Evolutionary conservation across 1,140 invertebrate species (phyloP).

Genomic region (Pogonus chalceus): DNA sequence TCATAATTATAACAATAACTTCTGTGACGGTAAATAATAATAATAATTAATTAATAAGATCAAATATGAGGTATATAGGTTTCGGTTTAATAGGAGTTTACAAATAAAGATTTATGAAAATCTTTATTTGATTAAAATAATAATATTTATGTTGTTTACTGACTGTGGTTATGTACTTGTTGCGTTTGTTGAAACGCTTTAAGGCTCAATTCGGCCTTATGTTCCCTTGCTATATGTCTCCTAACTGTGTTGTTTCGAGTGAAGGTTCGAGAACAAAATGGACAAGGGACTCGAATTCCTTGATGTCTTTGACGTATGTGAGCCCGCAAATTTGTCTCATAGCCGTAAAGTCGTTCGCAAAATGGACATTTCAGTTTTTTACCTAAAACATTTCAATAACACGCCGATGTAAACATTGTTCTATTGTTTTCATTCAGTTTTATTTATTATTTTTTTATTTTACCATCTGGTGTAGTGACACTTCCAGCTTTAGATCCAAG

Average conservation of each 20-base stretch:
- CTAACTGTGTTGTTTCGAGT: constrained; percentile 84
- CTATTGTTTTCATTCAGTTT: no score
- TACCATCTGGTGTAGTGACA: constrained; percentile 50
- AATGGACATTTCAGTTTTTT: constrained; percentile 86
- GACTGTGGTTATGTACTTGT: constrained; percentile 26
- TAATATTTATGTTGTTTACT: background rate
- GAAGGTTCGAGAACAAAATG: constrained; percentile 80
- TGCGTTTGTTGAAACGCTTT: constrained; percentile 53
- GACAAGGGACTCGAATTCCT: constrained; percentile 78
- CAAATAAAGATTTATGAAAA: no score
- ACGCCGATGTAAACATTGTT: no score
- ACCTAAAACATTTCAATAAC: constrained; percentile 41
- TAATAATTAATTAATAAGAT: constrained; percentile 1
- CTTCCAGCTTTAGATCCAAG: constrained; percentile 45
- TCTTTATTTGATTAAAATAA: background rate
- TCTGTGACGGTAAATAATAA: background rate
- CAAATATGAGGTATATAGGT: background rate
- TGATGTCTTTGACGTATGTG: constrained; percentile 84
- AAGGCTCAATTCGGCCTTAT: constrained; percentile 62
- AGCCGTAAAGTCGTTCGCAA: constrained; percentile 84
- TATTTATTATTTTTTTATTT: no score
- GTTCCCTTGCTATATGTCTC: constrained; percentile 76
- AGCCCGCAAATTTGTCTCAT: constrained; percentile 82
- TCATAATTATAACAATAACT: no score
- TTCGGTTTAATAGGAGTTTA: no score